Evolutionary conservation across 2,888 invertebrate species (phyloP).

Genomic region (Lasius platythorax): DNA sequence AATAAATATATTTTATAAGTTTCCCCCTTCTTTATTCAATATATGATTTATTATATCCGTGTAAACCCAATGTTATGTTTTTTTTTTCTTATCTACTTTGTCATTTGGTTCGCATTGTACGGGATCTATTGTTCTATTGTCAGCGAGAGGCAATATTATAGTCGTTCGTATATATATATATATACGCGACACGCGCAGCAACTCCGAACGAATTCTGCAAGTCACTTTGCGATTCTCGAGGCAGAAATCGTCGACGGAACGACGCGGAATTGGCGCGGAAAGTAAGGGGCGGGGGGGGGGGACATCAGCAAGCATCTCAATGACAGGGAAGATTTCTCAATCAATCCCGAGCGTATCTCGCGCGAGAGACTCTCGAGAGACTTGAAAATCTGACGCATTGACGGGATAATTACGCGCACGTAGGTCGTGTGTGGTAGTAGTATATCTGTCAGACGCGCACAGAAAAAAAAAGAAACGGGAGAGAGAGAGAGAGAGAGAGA

Average conservation of each 20-base stretch:
- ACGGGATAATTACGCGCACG: slow-evolving; percentile 81
- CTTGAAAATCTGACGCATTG: slow-evolving; percentile 78
- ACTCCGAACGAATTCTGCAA: slow-evolving; percentile 36
- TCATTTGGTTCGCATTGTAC: slow-evolving; percentile 1
- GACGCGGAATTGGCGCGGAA: slow-evolving; percentile 32
- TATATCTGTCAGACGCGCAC: slow-evolving; percentile 65
- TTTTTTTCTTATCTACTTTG: not conserved
- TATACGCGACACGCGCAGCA: slow-evolving; percentile 14
- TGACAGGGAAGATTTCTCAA: slow-evolving; percentile 68
- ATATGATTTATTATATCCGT: not conserved
- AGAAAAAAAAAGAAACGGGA: slow-evolving; percentile 9
- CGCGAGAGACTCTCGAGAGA: slow-evolving; percentile 65
- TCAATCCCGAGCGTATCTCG: slow-evolving; percentile 69
- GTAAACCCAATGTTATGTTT: not conserved
- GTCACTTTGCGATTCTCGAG: slow-evolving; percentile 38
- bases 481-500: not conserved
- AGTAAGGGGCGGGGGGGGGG: not conserved
- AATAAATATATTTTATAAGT: not conserved
- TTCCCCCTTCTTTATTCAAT: not conserved
- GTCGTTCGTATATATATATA: not conserved
- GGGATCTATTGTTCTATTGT: slow-evolving; percentile 53
- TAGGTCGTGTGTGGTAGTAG: slow-evolving; percentile 69
- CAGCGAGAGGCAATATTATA: slow-evolving; percentile 44
- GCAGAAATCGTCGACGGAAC: slow-evolving; percentile 27
- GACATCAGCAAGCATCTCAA: slow-evolving; percentile 47